Base-by-base conservation (phyloP, 2,888 invertebrate species). In the Lissonota sp. region DNA sequence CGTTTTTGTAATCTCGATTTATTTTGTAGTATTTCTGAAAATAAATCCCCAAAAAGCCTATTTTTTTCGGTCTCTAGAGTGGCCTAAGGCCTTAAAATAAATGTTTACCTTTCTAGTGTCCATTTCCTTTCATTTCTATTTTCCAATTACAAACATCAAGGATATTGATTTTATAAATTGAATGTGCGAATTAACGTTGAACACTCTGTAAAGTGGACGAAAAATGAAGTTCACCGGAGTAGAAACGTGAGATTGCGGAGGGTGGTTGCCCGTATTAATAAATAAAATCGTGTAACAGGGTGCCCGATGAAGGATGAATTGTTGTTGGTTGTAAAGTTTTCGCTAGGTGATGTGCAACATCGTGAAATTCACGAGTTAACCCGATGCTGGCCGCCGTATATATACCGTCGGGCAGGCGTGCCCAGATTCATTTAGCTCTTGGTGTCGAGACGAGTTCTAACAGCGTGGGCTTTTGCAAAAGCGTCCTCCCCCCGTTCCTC, bases 271-370 rank as follows among this genome's bases (percentile, higher is more conserved):
- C 37, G 5, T 46, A 58, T 46, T 70, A 70, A 70, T 58, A 58
- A 58, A 26, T 26, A 26, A 26, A 26, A 26, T 26, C 26, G 26
- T 26, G 26, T 26, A 26, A 1, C 26, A 3, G 26, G 26, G 26
- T 3, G 3, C 26, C 26, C 39, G 60, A 53, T 60, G 46, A 40
- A 55, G 42, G 73, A 73, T 79, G 73, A 63, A 79, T 79, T 49
- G 79, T 79, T 67, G 55, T 58, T 26, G 69, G 79, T 51, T 73
- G 79, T 73, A 69, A 79, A 73, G 73, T 63, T 79, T 63, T 57
- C 26, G 26, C n/a, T n/a, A 49, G 72, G 73, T 55, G 63, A 73
- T 79, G 67, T 69, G 67, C 57, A 70, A 58, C 70, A 49, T 73
- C 53, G 72, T 67, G 72, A 60, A 73, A 73, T 67, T 73, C 62